phyloP scores from a whole-genome alignment of 2,113 vertebrate species.

The Gobius niger region DNA sequence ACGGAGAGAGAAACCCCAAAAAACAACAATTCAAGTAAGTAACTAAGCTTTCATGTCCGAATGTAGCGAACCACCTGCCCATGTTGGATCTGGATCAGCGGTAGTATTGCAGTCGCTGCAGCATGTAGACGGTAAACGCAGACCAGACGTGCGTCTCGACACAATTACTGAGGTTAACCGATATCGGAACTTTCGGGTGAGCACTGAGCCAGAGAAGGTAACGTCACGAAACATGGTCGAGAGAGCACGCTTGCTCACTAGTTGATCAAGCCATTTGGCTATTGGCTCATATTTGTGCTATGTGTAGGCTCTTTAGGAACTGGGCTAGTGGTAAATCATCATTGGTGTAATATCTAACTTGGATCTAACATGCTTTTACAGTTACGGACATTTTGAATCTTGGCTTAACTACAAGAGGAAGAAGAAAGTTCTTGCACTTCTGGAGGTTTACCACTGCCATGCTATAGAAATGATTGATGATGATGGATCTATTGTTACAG shows the following conservation, averaged over 20 bases:
- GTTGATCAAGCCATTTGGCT: not conserved
- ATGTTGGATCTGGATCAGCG: not conserved
- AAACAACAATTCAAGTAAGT: slow-evolving; percentile 47
- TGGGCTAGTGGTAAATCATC: not conserved
- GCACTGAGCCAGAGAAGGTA: too few relatives aligned
- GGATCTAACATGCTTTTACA: not conserved
- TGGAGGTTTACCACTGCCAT: not conserved
- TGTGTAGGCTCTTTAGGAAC: not conserved
- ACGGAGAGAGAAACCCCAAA: slow-evolving; percentile 17
- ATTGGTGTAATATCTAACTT: not conserved
- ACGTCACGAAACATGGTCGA: not conserved
- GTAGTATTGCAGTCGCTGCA: slow-evolving; percentile 14
- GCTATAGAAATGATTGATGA: slow-evolving; percentile 56
- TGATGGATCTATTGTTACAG: slow-evolving; percentile 59
- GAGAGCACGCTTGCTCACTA: not conserved
- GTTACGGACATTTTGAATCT: too few relatives aligned
- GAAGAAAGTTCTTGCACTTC: too few relatives aligned
- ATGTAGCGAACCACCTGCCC: not conserved
- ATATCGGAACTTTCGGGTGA: too few relatives aligned
- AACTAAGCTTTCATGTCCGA: not conserved
- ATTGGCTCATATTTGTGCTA: not conserved
- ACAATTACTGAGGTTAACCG: too few relatives aligned
- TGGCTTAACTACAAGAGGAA: too few relatives aligned
- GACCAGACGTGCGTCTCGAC: too few relatives aligned
- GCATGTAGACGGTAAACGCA: not conserved